Conservation (phyloP, 2,797 vertebrate species). For the Picus viridis region DNA sequence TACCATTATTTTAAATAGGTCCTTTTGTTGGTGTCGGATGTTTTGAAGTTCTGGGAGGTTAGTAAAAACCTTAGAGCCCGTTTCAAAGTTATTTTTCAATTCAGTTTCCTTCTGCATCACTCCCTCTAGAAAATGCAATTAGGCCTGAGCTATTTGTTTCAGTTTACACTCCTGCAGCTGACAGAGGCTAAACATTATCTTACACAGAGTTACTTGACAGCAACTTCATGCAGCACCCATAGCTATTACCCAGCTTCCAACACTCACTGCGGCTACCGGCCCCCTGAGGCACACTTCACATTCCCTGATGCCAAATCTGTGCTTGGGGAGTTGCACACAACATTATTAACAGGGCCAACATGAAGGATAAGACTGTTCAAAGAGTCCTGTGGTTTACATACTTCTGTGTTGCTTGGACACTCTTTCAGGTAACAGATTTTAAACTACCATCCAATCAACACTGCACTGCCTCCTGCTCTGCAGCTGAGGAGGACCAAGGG, state of each 20-base stretch:
- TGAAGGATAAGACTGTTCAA: neutral
- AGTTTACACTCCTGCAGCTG: neutral
- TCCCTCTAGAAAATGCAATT: neutral
- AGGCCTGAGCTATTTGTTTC: neutral
- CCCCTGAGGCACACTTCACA: neutral
- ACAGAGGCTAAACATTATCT: neutral
- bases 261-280: neutral
- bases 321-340: neutral
- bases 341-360: neutral
- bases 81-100: constrained; percentile 31
- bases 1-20: constrained; percentile 57
- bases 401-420: neutral
- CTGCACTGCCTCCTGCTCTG: neutral
- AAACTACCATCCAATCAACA: neutral
- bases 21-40: neutral
- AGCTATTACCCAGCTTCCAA: neutral
- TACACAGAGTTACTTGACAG: neutral
- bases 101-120: neutral
- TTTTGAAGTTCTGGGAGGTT: neutral
- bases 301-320: neutral
- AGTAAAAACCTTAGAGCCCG: constrained; percentile 1
- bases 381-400: neutral
- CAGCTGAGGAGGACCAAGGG: neutral
- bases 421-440: neutral
- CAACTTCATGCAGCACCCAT: neutral